These are phyloP conservation scores for Scaptomyza tumidula DNA, from an alignment of 2,888 invertebrate species.

Conservation along the genomic window DNA sequence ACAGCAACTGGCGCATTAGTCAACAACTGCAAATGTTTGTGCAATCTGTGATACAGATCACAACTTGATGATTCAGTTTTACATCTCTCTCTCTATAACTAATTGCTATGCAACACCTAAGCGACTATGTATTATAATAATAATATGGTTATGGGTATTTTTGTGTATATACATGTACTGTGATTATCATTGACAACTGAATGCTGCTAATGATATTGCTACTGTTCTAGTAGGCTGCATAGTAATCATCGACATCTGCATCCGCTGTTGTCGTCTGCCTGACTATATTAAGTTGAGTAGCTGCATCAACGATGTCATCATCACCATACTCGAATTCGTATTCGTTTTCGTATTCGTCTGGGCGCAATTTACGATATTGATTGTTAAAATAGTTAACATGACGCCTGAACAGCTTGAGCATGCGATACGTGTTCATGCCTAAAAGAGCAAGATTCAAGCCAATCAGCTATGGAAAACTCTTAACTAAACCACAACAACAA, in stretches of 20 bases:
- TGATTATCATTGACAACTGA: constrained; percentile 6
- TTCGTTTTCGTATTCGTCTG: constrained; percentile 67
- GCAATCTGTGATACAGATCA: constrained; percentile 43
- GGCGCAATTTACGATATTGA: constrained; percentile 82
- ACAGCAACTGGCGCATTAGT: constrained; percentile 55
- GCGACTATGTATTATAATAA: constrained; percentile 49
- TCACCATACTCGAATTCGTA: constrained; percentile 27
- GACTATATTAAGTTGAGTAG: constrained; percentile 17
- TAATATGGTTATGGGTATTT: constrained; percentile 50
- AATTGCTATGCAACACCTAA: constrained; percentile 56
- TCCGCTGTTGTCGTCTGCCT: constrained; percentile 33
- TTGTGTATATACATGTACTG: constrained; percentile 19
- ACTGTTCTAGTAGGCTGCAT: constrained; percentile 67
- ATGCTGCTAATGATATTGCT: constrained; percentile 16
- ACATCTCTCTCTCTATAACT: constrained; percentile 29
- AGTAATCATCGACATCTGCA: constrained; percentile 52
- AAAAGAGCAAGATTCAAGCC: constrained; percentile 54
- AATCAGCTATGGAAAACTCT: constrained; percentile 31
- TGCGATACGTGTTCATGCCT: constrained; percentile 84
- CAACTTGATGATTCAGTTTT: constrained; percentile 62
- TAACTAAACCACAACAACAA: constrained; percentile 24
- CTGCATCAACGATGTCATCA: constrained; percentile 33
- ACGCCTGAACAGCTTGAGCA: constrained; percentile 83
- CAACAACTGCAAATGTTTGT: constrained; percentile 46
- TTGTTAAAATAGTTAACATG: constrained; percentile 82